phyloP scores from a whole-genome alignment of 2,888 invertebrate genomes.

The Spicauda simplicius region DNA sequence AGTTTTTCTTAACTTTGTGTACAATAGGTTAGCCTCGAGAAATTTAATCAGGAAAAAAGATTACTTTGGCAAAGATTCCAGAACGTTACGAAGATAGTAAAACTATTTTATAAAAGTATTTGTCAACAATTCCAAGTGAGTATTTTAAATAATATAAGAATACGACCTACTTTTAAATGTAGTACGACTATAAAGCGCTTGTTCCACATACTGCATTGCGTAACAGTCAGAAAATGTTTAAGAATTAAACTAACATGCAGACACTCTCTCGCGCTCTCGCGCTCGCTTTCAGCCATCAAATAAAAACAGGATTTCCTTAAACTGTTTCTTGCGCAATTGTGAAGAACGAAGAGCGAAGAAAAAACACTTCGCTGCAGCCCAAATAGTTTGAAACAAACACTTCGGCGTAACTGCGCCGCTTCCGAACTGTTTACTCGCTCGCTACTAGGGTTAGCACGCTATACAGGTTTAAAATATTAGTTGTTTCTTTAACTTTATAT shows the following conservation, averaged over 20 bases:
- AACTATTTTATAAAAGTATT: too few species aligned
- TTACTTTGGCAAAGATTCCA: too few species aligned
- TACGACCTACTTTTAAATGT: neutral
- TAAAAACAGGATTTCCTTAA: slow-evolving; percentile 33
- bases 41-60: too few species aligned
- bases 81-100: too few species aligned
- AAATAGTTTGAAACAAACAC: slow-evolving; percentile 37
- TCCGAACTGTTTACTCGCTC: slow-evolving; percentile 27
- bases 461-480: too few species aligned
- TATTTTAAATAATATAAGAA: too few species aligned
- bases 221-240: neutral
- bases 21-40: too few species aligned
- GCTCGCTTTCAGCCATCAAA: slow-evolving; percentile 20
- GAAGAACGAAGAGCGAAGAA: slow-evolving; percentile 26
- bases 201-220: slow-evolving; percentile 4
- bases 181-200: neutral
- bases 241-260: slow-evolving; percentile 18
- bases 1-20: too few species aligned
- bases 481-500: too few species aligned
- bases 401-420: slow-evolving; percentile 33
- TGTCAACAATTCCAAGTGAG: too few species aligned
- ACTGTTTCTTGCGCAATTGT: slow-evolving; percentile 28
- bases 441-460: slow-evolving; percentile 3
- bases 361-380: slow-evolving; percentile 34
- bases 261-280: neutral